Base-by-base conservation (phyloP, 2,113 vertebrate genomes). In the Odontesthes bonariensis region DNA sequence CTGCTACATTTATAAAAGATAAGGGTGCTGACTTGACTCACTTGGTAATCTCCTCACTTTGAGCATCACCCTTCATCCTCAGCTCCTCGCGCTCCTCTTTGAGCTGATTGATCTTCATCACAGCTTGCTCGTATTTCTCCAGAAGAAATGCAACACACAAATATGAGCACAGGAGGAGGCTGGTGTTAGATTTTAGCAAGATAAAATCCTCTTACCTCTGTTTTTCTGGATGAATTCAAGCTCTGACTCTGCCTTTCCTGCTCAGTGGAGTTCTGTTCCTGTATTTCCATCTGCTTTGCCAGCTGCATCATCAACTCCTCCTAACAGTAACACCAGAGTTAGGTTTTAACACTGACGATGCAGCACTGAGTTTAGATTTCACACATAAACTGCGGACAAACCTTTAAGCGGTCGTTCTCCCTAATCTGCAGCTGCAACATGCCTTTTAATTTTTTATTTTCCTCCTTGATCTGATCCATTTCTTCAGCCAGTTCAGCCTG, bases 81-180 rank as follows among this genome's bases (percentile, higher is more conserved):
- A 91, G 85, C 54, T 82, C 56, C 4, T 63, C 56, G 0, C 31
- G 85, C 64, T 94, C 89, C 0, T 73, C 59, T 46, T 92, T 92
- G 31, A 93, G 77, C 74, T 77, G 68, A 3, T 53, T 71, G 65
- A 94, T 88, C 85, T 93, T 92, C 46, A 32, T 19, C 42, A 87
- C 6, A n/a, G 92, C 91, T 67, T 53, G 88, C 0, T 91, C 63
- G 55, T 92, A 91, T 52, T 89, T 93, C 47, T 88, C 84, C 76
- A 78, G 35, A 20, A 44, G 8, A 55, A 14, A 42, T 1, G 0
- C 0, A 9, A 14, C 2, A 60, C 2, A 60, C 0, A 35, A 46
- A 1, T 2, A 51, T 1, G 27, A 2, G 66, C 2, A 54, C 19
- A 65, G 8, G 4, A 65, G 11, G 22, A 58, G 0, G 4, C 14